Conservation (phyloP, 1,140 invertebrate genomes). For the Argopecten irradians region DNA sequence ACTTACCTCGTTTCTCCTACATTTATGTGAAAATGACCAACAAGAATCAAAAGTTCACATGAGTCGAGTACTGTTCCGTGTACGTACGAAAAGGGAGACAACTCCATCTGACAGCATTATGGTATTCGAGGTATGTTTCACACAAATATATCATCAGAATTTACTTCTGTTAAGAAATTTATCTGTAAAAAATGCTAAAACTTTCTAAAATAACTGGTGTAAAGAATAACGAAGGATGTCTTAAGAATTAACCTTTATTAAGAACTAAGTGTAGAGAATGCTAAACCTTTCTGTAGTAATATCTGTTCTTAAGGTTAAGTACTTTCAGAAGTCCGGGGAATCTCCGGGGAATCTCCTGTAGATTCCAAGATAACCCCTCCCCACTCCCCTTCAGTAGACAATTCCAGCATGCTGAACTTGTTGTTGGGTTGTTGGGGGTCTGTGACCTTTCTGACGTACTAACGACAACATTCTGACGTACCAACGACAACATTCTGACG, state of each 20-base stretch:
- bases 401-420: too few species aligned
- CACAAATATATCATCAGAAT: background rate
- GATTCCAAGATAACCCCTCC: background rate
- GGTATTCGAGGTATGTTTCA: background rate
- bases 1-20: too few species aligned
- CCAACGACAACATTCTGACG: too few species aligned
- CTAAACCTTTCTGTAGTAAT: background rate
- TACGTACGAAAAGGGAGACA: background rate
- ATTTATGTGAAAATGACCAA: background rate
- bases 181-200: constrained; percentile 5
- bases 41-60: background rate
- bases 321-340: too few species aligned
- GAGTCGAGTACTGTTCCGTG: background rate
- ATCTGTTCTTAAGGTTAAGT: background rate
- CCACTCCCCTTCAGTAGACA: background rate
- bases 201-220: too few species aligned
- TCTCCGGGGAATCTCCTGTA: background rate
- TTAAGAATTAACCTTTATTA: background rate
- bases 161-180: background rate
- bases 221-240: background rate
- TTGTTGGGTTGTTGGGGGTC: too few species aligned
- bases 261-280: background rate
- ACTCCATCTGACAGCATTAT: background rate
- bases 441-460: too few species aligned
- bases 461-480: too few species aligned